Conservation (phyloP, 2,113 vertebrate genomes). For the Cottus gobio region DNA sequence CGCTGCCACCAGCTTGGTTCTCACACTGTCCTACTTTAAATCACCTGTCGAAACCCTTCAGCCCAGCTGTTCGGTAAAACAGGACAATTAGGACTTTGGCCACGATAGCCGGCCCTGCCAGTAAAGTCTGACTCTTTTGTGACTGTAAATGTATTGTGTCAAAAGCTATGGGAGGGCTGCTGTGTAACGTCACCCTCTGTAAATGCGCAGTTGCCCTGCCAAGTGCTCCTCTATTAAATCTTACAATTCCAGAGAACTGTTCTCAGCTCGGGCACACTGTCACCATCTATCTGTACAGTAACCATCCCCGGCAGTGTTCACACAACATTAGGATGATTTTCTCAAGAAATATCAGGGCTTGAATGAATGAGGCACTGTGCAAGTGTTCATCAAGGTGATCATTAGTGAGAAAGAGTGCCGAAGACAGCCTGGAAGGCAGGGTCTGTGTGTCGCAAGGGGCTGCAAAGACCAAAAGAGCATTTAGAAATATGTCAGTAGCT, state of each 20-base stretch:
- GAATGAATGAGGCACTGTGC: not conserved
- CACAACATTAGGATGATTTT: conserved; percentile 3
- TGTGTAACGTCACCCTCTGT: conserved; percentile 33
- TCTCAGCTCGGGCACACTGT: not conserved
- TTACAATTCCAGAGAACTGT: conserved; percentile 24
- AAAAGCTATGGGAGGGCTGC: conserved; percentile 11
- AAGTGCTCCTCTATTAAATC: conserved; percentile 28
- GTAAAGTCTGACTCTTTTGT: conserved; percentile 30
- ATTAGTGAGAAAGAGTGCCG: not conserved
- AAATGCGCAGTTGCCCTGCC: conserved; percentile 9
- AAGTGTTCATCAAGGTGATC: conserved; percentile 17
- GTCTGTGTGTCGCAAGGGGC: conserved; percentile 36
- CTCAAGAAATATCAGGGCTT: conserved; percentile 1
- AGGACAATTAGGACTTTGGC: conserved; percentile 23
- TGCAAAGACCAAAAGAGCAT: conserved; percentile 46
- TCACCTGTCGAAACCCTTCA: conserved; percentile 44
- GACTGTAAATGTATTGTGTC: conserved; percentile 33
- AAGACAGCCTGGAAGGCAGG: conserved; percentile 34
- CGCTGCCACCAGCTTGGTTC: conserved; percentile 3
- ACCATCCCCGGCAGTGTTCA: not conserved
- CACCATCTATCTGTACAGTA: conserved; percentile 18
- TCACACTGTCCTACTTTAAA: conserved; percentile 42
- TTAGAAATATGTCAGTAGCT: conserved; percentile 66
- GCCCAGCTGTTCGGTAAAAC: conserved; percentile 16
- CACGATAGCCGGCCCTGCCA: conserved; percentile 13